Conservation (phyloP, 2,113 vertebrate species). For the Perognathus longimembris region DNA sequence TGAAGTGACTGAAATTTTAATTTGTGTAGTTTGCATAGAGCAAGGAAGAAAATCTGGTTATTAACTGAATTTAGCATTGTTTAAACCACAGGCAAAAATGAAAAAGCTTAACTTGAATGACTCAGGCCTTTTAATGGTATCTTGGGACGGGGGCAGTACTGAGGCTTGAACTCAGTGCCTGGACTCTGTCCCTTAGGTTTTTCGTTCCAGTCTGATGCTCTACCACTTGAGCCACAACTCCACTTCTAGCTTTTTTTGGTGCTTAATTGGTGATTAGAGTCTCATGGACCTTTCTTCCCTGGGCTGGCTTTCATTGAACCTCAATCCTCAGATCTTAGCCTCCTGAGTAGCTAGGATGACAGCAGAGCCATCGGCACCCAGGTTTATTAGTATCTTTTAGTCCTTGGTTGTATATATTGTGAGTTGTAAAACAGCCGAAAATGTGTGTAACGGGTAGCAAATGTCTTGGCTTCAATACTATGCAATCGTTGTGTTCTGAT, state of each 20-base stretch:
- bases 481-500: background rate
- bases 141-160: no score
- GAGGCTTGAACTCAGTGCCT: no score
- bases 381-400: background rate
- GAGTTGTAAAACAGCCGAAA: constrained; percentile 27
- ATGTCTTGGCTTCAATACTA: background rate
- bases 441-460: background rate
- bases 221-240: no score
- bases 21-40: background rate
- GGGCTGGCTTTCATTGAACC: no score
- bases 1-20: constrained; percentile 51
- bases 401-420: background rate
- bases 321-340: no score
- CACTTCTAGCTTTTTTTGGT: no score
- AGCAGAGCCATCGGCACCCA: no score
- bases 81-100: constrained; percentile 43
- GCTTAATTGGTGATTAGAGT: no score
- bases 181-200: no score
- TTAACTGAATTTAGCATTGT: background rate
- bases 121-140: constrained; percentile 11
- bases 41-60: background rate
- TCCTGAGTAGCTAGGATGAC: no score
- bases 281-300: no score
- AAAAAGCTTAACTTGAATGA: background rate
- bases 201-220: no score